Conservation (phyloP, 2,797 vertebrate genomes). For the Silurus lanzhouensis region DNA sequence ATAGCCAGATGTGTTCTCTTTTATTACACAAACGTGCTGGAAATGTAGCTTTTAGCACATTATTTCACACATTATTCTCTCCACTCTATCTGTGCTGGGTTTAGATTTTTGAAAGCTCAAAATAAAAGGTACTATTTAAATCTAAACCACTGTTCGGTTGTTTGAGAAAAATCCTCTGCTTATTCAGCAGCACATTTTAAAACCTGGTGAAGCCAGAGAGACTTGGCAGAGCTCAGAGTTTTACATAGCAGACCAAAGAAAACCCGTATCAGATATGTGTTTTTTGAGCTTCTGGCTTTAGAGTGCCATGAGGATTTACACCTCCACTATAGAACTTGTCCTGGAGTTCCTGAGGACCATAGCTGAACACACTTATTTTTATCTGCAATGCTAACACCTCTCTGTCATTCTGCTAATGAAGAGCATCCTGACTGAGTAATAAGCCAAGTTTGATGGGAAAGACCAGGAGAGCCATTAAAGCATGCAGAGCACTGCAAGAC, state of each 20-base stretch:
- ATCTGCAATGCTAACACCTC: neutral
- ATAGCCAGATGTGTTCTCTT: neutral
- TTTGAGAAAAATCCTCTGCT: neutral
- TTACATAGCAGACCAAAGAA: neutral
- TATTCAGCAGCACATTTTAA: neutral
- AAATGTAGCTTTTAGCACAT: neutral
- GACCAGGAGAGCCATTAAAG: neutral
- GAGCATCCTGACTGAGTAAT: neutral
- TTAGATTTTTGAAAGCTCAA: neutral
- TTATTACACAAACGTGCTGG: neutral
- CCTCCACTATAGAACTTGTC: too few species aligned
- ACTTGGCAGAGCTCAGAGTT: neutral
- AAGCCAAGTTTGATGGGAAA: neutral
- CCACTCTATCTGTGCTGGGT: neutral
- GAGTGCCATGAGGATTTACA: constrained; percentile 2
- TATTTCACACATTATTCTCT: neutral
- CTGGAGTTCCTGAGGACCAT: too few species aligned
- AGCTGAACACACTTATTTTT: neutral
- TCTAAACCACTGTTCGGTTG: neutral
- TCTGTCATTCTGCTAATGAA: neutral
- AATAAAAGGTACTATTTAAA: neutral
- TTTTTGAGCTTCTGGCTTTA: neutral
- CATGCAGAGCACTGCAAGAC: neutral
- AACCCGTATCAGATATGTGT: neutral
- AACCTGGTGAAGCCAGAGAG: neutral